Percentiles rank a stretch among this genome's conserved stretches.
phyloP scores from a whole-genome alignment of 2,888 invertebrate species.

The Cheilosia soror region DNA sequence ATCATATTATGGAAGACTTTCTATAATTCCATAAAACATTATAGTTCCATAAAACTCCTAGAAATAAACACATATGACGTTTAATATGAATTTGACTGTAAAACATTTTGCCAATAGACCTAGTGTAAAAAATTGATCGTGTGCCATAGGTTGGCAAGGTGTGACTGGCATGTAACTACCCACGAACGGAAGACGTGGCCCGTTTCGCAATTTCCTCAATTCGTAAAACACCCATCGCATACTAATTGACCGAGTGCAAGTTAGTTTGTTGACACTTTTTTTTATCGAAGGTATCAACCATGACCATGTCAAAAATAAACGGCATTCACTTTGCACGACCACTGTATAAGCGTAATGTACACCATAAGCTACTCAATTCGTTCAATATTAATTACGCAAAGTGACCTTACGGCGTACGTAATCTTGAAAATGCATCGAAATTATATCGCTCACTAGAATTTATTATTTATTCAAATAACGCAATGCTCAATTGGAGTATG shows the following conservation, averaged over 20 bases:
- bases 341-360: no score
- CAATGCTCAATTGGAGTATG: slow-evolving; percentile 33
- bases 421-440: slow-evolving; percentile 18
- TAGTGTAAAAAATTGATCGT: not conserved
- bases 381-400: slow-evolving; percentile 1
- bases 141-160: not conserved
- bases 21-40: no score
- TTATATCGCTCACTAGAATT: slow-evolving; percentile 17
- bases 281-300: slow-evolving; percentile 14
- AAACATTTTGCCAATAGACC: no score
- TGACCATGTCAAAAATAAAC: slow-evolving; percentile 24
- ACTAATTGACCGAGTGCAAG: slow-evolving; percentile 6
- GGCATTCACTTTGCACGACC: slow-evolving; percentile 17
- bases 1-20: no score
- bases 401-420: not conserved
- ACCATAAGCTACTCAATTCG: not conserved
- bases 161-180: not conserved
- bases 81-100: no score
- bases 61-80: no score
- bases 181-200: slow-evolving; percentile 17
- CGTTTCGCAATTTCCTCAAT: slow-evolving; percentile 14
- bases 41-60: no score
- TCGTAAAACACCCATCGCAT: slow-evolving; percentile 26
- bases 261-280: slow-evolving; percentile 38
- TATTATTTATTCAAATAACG: slow-evolving; percentile 33